These are phyloP conservation scores for Cichlasoma orientale DNA, from an alignment of 2,797 vertebrate species.

Conservation along the genomic window DNA sequence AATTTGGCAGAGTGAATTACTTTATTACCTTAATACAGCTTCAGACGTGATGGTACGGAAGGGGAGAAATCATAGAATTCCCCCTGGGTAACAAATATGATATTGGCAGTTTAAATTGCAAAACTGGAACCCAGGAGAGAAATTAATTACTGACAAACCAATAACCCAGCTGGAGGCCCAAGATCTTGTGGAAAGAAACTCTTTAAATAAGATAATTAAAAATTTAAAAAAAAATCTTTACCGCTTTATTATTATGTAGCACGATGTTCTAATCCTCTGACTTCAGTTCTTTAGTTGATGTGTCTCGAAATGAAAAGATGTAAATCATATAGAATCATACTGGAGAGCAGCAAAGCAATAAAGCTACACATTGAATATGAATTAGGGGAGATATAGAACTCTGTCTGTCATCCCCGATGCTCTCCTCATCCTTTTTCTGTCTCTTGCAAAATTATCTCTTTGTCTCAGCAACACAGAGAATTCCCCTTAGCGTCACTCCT, in stretches of 20 bases:
- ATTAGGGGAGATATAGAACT: slow-evolving; percentile 37
- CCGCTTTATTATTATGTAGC: background rate
- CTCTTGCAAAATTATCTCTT: slow-evolving; percentile 71
- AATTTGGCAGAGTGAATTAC: slow-evolving; percentile 69
- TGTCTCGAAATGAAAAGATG: background rate
- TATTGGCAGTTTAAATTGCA: slow-evolving; percentile 51
- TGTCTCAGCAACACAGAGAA: slow-evolving; percentile 67
- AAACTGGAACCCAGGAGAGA: slow-evolving; percentile 37
- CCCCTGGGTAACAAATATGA: slow-evolving; percentile 51
- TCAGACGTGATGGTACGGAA: slow-evolving; percentile 43
- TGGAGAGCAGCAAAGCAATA: slow-evolving; percentile 27
- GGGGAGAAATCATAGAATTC: slow-evolving; percentile 39
- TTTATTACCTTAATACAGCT: slow-evolving; percentile 62
- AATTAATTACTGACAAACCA: slow-evolving; percentile 54
- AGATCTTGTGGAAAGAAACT: slow-evolving; percentile 15
- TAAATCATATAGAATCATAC: slow-evolving; percentile 2
- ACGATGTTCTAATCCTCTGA: slow-evolving; percentile 3
- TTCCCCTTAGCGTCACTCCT: slow-evolving; percentile 55
- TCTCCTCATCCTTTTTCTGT: slow-evolving; percentile 35
- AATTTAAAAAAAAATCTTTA: background rate
- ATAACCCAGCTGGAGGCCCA: slow-evolving; percentile 13
- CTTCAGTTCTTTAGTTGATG: background rate
- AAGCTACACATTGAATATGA: slow-evolving; percentile 35
- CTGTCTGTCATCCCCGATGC: slow-evolving; percentile 42
- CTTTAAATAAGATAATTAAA: background rate